Base-by-base conservation (phyloP, 1,140 invertebrate genomes). In the Brachionus asplanchnoidis region DNA sequence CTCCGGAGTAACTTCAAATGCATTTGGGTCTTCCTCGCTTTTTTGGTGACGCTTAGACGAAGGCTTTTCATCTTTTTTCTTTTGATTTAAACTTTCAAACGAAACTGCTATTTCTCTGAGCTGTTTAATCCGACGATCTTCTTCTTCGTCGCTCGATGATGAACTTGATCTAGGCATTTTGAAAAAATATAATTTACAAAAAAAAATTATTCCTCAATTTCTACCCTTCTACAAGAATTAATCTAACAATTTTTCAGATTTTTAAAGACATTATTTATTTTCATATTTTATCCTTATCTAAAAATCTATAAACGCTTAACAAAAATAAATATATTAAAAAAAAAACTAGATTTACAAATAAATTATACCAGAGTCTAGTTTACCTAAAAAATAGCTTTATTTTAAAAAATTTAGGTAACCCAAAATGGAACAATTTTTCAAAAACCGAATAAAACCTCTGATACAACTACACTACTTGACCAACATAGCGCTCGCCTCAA, bases 131-230 rank as follows among this genome's bases (percentile, higher is more conserved):
- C 73, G 23, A 9, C 4, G 50, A 28, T 77, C 73, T 46, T 77
- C 73, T 50, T 77, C 73, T 77, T 77, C 73, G 42, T 77, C 73
- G 50, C 42, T 50, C 20, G 42, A 50, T 36, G 73, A 77, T 11
- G 73, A 77, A 77, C 42, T 50, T 26, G 73, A 77, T 50, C 9
- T 14, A 9, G 73, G 68, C 68, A 73, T 73, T 73, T 73, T 42
- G 5, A 73, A 40, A 50, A 50, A 50, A 77, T 28, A 46, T 50
- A 23, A 50, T 46, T 75, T 75, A 17, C 2, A 14, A 68, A 28
- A 70, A 70, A 17, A 70, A 36, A 14, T n/a, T 32, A 28, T 32
- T 70, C 11, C 14, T 28, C 14, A 28, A 28, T 28, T 68, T 68
- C 23, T 28, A 68, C 3, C 14, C 36, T 36, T 36, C 5, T 6